Percentiles rank a stretch among this genome's conserved stretches.
These are phyloP conservation scores for Chalcosyrphus nemorum DNA, from an alignment of 2,888 invertebrate species.

Conservation along the genomic window DNA sequence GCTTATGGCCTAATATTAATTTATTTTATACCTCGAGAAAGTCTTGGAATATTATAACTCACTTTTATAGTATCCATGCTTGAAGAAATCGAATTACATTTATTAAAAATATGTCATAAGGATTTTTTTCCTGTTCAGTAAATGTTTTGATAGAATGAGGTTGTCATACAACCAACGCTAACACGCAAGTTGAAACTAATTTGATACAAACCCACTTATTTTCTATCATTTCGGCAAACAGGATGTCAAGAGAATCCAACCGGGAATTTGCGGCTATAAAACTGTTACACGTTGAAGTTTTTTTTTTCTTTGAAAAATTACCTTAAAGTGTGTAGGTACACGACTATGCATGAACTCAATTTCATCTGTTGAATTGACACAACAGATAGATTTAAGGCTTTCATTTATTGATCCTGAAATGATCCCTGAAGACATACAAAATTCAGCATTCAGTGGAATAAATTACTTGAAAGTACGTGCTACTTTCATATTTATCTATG, in stretches of 20 bases:
- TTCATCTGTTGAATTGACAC: background rate
- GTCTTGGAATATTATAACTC: no score
- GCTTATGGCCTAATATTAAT: no score
- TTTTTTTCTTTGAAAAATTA: background rate
- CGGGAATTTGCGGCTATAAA: background rate
- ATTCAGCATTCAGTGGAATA: background rate
- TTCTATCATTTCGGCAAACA: no score
- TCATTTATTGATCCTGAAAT: background rate
- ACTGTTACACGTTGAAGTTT: slow-evolving; percentile 12
- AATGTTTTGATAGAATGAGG: no score
- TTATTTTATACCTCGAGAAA: no score
- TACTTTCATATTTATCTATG: background rate
- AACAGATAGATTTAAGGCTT: background rate
- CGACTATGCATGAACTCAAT: background rate
- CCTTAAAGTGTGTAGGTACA: background rate
- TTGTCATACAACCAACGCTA: no score
- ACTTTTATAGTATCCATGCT: no score
- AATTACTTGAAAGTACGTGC: background rate
- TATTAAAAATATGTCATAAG: no score
- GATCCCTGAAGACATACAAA: slow-evolving; percentile 3
- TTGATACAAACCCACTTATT: no score
- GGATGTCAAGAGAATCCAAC: background rate
- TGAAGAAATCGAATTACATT: no score
- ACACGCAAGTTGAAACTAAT: no score
- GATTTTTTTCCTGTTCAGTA: no score